Percentiles rank a stretch among this genome's conserved stretches.
phyloP scores from a whole-genome alignment of 1,140 invertebrate genomes.

The Bicyclus anynana region DNA sequence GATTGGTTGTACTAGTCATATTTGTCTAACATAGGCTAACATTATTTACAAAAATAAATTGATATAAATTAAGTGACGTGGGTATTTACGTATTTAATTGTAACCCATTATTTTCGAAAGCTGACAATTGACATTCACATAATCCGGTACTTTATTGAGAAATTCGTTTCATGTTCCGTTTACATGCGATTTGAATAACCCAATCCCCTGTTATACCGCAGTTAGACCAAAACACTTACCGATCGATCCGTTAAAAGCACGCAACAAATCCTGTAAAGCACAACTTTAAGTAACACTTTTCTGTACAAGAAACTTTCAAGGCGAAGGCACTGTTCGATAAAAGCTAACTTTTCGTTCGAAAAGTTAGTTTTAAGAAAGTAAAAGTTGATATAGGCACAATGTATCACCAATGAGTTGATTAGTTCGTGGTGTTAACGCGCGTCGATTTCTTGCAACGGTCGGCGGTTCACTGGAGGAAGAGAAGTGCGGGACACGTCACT shows the following conservation, averaged over 20 bases:
- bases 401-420: slow-evolving; percentile 42
- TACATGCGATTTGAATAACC: slow-evolving; percentile 3
- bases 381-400: slow-evolving; percentile 25
- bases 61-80: no score
- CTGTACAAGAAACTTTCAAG: slow-evolving; percentile 36
- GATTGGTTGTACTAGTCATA: no score
- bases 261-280: slow-evolving; percentile 54
- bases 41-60: no score
- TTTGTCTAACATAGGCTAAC: no score
- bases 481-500: slow-evolving; percentile 67
- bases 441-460: slow-evolving; percentile 37
- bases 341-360: slow-evolving; percentile 32
- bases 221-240: slow-evolving; percentile 20
- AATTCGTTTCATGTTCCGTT: background rate
- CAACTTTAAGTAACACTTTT: slow-evolving; percentile 39
- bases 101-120: background rate
- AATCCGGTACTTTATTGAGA: slow-evolving; percentile 2
- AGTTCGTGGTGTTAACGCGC: slow-evolving; percentile 18
- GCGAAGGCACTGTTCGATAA: slow-evolving; percentile 52
- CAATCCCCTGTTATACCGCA: background rate
- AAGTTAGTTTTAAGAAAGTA: slow-evolving; percentile 25
- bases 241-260: slow-evolving; percentile 30
- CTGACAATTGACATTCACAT: slow-evolving; percentile 1
- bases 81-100: no score
- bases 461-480: slow-evolving; percentile 60